Evolutionary conservation across 1,140 invertebrate species (phyloP).

Genomic region (Diuraphis noxia): DNA sequence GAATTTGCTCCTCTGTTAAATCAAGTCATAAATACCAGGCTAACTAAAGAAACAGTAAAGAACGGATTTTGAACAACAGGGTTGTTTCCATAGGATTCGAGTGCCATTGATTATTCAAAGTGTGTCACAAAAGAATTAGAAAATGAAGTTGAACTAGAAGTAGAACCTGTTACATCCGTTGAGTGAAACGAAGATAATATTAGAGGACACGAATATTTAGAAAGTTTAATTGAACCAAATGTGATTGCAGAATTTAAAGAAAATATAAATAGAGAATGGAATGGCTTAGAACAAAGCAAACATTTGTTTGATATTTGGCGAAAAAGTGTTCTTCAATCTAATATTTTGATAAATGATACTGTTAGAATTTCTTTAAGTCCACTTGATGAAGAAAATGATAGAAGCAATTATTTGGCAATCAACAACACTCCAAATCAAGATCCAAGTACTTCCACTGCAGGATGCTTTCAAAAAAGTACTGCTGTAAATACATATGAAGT

Average conservation of each 20-base stretch:
- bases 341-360: not conserved
- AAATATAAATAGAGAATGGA: not conserved
- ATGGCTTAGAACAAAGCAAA: not conserved
- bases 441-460: not conserved
- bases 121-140: not conserved
- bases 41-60: not conserved
- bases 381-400: not conserved
- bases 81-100: not conserved
- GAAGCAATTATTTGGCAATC: no score
- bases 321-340: not conserved
- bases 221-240: not conserved
- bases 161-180: no score
- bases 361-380: not conserved
- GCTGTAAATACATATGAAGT: not conserved
- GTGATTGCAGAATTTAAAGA: not conserved
- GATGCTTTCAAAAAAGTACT: not conserved
- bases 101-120: not conserved
- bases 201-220: not conserved
- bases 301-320: not conserved
- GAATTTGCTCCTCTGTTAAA: not conserved
- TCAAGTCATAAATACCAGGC: conserved; percentile 56
- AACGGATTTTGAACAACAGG: not conserved
- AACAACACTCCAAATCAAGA: not conserved
- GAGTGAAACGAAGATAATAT: no score
- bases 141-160: no score